Base-by-base conservation (phyloP, 2,113 vertebrate species). In the Axis porcinus region DNA sequence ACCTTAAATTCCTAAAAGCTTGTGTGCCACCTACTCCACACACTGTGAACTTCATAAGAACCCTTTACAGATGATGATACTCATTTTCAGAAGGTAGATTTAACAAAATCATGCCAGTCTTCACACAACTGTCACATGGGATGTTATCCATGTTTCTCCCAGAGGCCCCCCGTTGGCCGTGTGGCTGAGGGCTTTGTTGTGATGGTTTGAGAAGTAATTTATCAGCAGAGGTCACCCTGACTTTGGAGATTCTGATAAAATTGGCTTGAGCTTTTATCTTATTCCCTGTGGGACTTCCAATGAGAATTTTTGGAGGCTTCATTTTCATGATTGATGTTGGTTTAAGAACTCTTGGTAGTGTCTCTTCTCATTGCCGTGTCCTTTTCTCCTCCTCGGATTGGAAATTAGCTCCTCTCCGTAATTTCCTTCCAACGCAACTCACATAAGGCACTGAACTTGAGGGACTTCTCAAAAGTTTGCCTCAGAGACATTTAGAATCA, bases 201-300 rank as follows among this genome's bases (percentile, higher is more conserved):
- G 7, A 81, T 36, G 33, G 25, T 85, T 78, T 60, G n/a, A 93
- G 60, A 88, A 96, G 54, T 86, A 50, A 7, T 89, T 93, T 83
- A 57, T 95, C 81, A 96, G 40, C 27, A 17, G 17, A 84, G 79
- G 91, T 87, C 91, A 88, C 87, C 33, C 33, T 96, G 92, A 82
- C 58, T 94, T 96, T 57, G 76, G 89, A 95, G 91, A 87, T 70
- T 84, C 81, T 84, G 86, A 62, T 79, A 54, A 89, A 89, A 78
- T 97, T 96, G 86, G 11, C 89, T 79, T 60, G 43, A 62, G 9
- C 50, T 79, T 94, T 89, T 52, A 19, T 90, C 64, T 40, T 60
- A 6, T 23, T 6, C 64, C 78, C 33, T 11, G 2, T 78, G 25
- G 78, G 91, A 74, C 52, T 93, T 88, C 83, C 57, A 21, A 1